Base-by-base conservation (phyloP, 2,113 vertebrate species). In the Platanista minor region DNA sequence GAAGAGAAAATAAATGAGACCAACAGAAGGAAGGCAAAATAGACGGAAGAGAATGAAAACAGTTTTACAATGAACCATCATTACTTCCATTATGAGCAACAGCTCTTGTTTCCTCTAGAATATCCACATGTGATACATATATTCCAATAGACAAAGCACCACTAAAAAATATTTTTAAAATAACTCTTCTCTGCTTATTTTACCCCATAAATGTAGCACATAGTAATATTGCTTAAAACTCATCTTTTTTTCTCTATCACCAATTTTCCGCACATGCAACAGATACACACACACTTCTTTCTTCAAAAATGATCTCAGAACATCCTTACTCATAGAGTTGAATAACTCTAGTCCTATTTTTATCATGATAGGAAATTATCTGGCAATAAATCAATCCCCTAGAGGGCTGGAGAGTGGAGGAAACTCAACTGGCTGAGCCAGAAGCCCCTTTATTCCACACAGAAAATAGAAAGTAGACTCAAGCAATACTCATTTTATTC, bases 71-170 rank as follows among this genome's bases (percentile, higher is more conserved):
- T 41, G 27, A 78, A 17, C 2, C 59, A 36, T 67, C 10, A 18
- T 46, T n/a, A 49, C 3, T 62, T 21, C 25, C 31, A 57, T 15
- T 39, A 8, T n/a, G 1, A 77, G 8, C 25, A 85, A 36, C 3
- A 82, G 5, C 3, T 87, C 13, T 61, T 31, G 0, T 59, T 85
- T 67, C 31, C 12, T 67, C 18, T 85, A 74, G 33, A 72, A 59
- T 8, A 54, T 0, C 0, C 0, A 3, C 3, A 27, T 18, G 33
- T 33, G n/a, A 61, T 8, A 54, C 7, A 83, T 17, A 74, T 25
- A 2, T 52, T 61, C 17, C 49, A 86, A 94, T 15, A 54, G 25
- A 71, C 6, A 87, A 1, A 21, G 17, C 15, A 33, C 8, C 8
- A 36, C 4, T 17, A 87, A 33, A 67, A 6, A 77, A 46, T 54